Conservation (phyloP, 2,888 invertebrate genomes). For the Dynastes maya region DNA sequence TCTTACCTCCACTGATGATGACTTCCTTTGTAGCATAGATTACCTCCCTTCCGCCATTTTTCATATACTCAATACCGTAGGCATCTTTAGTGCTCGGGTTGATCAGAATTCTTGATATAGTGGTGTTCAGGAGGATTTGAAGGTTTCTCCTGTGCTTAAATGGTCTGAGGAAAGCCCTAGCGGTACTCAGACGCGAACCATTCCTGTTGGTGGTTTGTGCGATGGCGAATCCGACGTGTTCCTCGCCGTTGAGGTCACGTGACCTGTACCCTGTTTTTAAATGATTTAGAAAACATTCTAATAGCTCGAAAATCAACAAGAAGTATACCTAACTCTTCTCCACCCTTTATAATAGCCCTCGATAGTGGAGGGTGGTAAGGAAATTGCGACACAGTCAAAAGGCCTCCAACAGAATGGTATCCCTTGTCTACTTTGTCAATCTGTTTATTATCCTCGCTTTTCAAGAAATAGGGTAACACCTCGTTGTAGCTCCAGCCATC, state of each 20-base stretch:
- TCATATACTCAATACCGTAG: constrained; percentile 82
- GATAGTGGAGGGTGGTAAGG: constrained; percentile 90
- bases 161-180: constrained; percentile 88
- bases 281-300: too few species aligned
- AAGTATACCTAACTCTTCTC: constrained; percentile 80
- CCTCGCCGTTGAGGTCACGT: constrained; percentile 87
- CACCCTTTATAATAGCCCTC: constrained; percentile 83
- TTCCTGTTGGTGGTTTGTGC: constrained; percentile 91
- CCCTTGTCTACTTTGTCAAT: constrained; percentile 82
- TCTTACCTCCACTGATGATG: constrained; percentile 73
- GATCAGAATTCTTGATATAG: constrained; percentile 84
- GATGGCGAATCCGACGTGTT: constrained; percentile 88
- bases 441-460: constrained; percentile 86
- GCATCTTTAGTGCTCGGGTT: constrained; percentile 82
- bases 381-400: constrained; percentile 85
- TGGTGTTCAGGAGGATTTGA: constrained; percentile 88
- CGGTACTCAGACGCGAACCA: constrained; percentile 87
- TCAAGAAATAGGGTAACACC: constrained; percentile 91
- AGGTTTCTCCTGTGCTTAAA: constrained; percentile 84
- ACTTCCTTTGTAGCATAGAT: constrained; percentile 82
- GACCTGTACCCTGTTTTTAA: constrained; percentile 76
- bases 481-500: constrained; percentile 92
- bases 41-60: constrained; percentile 74
- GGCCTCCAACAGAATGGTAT: constrained; percentile 85
- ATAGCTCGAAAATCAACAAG: background rate